These are phyloP conservation scores for Phyllotreta cruciferae DNA, from an alignment of 2,888 invertebrate genomes.

Conservation along the genomic window DNA sequence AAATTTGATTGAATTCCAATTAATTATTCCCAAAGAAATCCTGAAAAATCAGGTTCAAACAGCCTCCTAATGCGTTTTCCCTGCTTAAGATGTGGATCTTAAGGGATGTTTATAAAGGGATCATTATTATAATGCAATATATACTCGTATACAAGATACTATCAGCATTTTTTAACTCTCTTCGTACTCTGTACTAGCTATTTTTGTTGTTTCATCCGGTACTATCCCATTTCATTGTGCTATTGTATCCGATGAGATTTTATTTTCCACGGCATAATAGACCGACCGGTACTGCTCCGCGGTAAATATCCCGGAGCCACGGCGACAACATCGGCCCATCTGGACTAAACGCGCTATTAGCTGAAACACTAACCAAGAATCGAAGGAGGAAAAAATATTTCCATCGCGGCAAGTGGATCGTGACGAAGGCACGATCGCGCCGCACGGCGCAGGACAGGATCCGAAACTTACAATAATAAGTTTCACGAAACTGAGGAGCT, in stretches of 20 bases:
- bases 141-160: too few species aligned
- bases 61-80: too few species aligned
- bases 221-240: conserved; percentile 19
- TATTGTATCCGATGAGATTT: conserved; percentile 14
- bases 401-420: conserved; percentile 19
- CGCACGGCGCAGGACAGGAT: not conserved
- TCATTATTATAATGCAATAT: too few species aligned
- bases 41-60: too few species aligned
- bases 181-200: not conserved
- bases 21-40: too few species aligned
- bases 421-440: conserved; percentile 11
- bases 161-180: too few species aligned
- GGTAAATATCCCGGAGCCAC: conserved; percentile 9
- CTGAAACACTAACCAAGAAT: conserved; percentile 15
- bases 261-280: conserved; percentile 16
- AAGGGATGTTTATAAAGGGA: too few species aligned
- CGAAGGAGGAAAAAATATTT: conserved; percentile 9
- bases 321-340: conserved; percentile 19
- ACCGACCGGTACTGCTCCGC: conserved; percentile 11
- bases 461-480: too few species aligned
- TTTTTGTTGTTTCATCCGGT: conserved; percentile 7
- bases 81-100: too few species aligned
- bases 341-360: conserved; percentile 20
- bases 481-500: too few species aligned
- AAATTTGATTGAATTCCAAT: too few species aligned